Conservation (phyloP, 2,888 invertebrate species). For the Nemotelus pantherinus region DNA sequence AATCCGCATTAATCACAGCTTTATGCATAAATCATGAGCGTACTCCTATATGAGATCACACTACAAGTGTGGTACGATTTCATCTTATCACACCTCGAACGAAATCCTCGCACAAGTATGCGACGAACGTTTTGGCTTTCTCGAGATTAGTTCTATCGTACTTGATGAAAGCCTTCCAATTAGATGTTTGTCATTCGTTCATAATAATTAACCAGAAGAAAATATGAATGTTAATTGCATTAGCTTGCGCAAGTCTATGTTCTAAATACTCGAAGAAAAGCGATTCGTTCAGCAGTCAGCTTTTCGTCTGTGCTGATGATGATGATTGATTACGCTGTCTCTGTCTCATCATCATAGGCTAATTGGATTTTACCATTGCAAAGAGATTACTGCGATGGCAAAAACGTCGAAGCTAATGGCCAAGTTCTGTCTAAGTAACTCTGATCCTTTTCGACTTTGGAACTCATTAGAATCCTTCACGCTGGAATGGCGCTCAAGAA, state of each 20-base stretch:
- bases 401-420: neutral
- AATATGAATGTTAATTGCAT: conserved; percentile 1
- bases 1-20: neutral
- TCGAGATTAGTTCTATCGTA: neutral
- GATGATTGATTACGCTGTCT: too few relatives aligned
- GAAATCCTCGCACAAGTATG: neutral
- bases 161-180: conserved; percentile 12
- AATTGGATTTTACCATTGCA: conserved; percentile 18
- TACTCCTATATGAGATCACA: neutral
- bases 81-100: neutral
- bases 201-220: conserved; percentile 15
- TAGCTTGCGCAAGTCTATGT: neutral
- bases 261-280: too few relatives aligned
- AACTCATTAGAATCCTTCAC: too few relatives aligned
- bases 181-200: conserved; percentile 8
- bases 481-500: too few relatives aligned
- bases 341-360: neutral
- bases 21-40: conserved; percentile 31
- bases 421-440: too few relatives aligned
- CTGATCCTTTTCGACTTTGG: too few relatives aligned
- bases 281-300: too few relatives aligned
- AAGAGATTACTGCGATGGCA: neutral
- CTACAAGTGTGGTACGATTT: neutral
- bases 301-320: too few relatives aligned
- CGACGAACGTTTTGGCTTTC: too few relatives aligned